phyloP scores from a whole-genome alignment of 2,113 vertebrate species.

The Oreocharis arfaki region DNA sequence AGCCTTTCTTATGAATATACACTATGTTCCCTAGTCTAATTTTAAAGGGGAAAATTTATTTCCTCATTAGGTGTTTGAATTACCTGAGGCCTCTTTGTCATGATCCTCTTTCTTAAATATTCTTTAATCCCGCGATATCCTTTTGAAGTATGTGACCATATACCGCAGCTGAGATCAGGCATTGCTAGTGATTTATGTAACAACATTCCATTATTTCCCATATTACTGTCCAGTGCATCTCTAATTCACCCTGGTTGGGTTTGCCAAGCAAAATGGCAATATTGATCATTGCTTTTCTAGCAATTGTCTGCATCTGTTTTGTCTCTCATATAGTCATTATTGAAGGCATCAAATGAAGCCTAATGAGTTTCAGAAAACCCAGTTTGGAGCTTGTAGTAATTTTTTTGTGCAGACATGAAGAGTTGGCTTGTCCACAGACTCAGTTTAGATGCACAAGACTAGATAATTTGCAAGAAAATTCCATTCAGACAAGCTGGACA shows the following conservation, averaged over 20 bases:
- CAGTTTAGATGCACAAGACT: not conserved
- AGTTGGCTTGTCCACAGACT: not conserved
- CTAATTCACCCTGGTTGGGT: not conserved
- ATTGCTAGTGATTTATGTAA: not conserved
- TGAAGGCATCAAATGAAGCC: not conserved
- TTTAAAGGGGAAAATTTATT: not conserved
- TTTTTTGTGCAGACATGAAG: not conserved
- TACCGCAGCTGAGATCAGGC: not conserved
- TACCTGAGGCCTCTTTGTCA: not conserved
- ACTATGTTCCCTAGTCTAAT: not conserved
- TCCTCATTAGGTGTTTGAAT: not conserved
- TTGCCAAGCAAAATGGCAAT: not conserved
- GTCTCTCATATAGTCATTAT: not conserved
- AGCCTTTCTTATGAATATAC: not conserved
- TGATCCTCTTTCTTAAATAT: not conserved
- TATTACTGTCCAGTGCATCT: not conserved
- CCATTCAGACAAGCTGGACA: not conserved
- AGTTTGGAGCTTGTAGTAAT: accelerated
- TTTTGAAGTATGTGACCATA: not conserved
- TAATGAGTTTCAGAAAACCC: not conserved
- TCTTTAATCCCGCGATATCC: not conserved
- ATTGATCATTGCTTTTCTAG: not conserved
- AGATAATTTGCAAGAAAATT: not conserved
- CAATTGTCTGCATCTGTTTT: not conserved
- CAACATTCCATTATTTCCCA: not conserved